Evolutionary conservation across 2,888 invertebrate species (phyloP), one percentile per base, ranked within the genome.

Genomic region (Mythimna loreyi): DNA sequence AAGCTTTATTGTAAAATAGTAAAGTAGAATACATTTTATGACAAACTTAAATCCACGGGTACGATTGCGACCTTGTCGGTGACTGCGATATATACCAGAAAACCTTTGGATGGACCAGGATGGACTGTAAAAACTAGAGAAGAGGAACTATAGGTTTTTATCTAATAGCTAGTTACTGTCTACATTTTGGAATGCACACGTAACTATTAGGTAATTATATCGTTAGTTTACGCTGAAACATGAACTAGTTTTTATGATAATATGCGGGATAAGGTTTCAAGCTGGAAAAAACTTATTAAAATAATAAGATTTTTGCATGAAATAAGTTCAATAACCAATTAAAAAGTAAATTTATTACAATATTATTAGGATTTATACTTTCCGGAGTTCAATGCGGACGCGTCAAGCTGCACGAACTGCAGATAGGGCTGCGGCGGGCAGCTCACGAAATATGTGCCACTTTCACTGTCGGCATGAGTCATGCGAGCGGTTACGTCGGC

Each of bases 381-480:
- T 21, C 36, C 50, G 28, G n/a, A 47, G 19, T 36, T 43, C 11
- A 49, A 19, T 52, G 23, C 21, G n/a, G 19, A 52, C 36, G 49
- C 45, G 28, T 21, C 52, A 75, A 53, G 43, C 65, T 67, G 68
- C 71, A 56, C 63, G 67, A 66, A 43, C 69, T 62, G 62, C 72
- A 75, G 81, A 80, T 83, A 87, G 88, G 88, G 84, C 84, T 83
- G 79, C 75, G 75, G 72, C 76, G 74, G 71, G 50, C 67, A 40
- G 75, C 64, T 73, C 84, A 85, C 85, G 75, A 91, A 92, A 92
- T 75, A 73, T 91, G 90, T 91, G 89, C 87, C 89, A 92, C 95
- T 95, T 95, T 95, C 95, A 94, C 95, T 93, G 85, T 92, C 89
- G 40, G 81, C 81, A 85, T 94, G 94, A 94, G 86, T 94, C 95